These are phyloP conservation scores for Sorex araneus DNA, from an alignment of 2,113 vertebrate genomes.

Conservation along the genomic window DNA sequence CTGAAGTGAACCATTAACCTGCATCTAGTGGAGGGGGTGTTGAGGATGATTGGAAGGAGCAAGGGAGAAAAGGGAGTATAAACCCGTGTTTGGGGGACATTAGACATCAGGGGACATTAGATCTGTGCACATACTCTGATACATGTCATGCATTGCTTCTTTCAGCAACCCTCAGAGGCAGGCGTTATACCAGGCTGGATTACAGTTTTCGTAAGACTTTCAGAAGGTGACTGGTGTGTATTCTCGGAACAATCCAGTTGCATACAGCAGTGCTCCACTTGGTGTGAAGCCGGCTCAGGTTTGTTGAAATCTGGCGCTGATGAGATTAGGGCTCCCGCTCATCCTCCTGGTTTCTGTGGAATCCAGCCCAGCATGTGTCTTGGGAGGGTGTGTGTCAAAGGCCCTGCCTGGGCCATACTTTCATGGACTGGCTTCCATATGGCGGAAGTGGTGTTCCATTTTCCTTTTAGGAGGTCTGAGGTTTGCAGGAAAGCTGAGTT, in stretches of 20 bases:
- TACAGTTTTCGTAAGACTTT: neutral
- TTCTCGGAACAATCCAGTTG: neutral
- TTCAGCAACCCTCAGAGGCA: neutral
- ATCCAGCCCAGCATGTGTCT: neutral
- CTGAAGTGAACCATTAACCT: neutral
- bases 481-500: accelerated
- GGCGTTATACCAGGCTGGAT: neutral
- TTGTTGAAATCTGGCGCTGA: neutral
- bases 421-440: neutral
- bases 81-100: neutral
- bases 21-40: accelerated
- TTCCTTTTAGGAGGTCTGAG: neutral
- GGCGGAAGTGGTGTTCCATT: neutral
- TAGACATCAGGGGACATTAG: neutral
- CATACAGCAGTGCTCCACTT: neutral
- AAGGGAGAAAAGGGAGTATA: neutral
- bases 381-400: neutral
- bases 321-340: neutral
- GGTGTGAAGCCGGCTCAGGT: neutral
- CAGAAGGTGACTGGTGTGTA: neutral
- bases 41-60: neutral
- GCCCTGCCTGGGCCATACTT: neutral
- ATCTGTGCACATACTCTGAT: neutral
- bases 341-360: neutral
- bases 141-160: neutral